These are phyloP conservation scores for Aphidius ervi DNA, from an alignment of 1,140 invertebrate genomes.

Conservation along the genomic window DNA sequence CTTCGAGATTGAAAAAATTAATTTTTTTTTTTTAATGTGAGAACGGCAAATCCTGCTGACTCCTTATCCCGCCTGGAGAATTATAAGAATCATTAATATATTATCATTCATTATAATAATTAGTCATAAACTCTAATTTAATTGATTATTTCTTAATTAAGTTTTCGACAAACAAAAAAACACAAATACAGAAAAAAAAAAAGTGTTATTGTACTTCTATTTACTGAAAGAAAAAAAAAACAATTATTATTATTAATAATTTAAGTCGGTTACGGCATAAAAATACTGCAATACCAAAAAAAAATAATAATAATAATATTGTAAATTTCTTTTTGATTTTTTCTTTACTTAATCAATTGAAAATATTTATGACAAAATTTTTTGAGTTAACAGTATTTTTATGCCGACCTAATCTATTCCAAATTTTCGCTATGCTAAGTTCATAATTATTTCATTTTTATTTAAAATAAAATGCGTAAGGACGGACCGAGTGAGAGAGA, in stretches of 20 bases:
- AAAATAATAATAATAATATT: conserved; percentile 2
- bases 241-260: conserved; percentile 26
- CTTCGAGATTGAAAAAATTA: no score
- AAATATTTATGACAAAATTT: conserved; percentile 6
- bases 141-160: conserved; percentile 56
- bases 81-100: conserved; percentile 56
- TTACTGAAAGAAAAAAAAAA: conserved; percentile 15
- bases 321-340: background rate
- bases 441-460: conserved; percentile 31
- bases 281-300: conserved; percentile 18
- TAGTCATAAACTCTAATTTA: conserved; percentile 55
- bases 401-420: conserved; percentile 40
- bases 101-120: conserved; percentile 54
- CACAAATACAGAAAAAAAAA: conserved; percentile 22
- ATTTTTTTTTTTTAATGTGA: no score
- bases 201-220: conserved; percentile 39
- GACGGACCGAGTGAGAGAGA: conserved; percentile 21
- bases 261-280: conserved; percentile 24
- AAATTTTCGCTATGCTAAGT: conserved; percentile 42
- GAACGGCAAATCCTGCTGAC: background rate
- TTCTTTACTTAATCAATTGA: conserved; percentile 1
- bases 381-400: conserved; percentile 19
- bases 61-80: conserved; percentile 40
- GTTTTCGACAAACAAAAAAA: conserved; percentile 30
- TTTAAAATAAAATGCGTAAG: conserved; percentile 28